A percentile compares a stretch with the other conserved stretches of the same genome.
phyloP scores from a whole-genome alignment of 2,113 vertebrate species.

The Numida meleagris region DNA sequence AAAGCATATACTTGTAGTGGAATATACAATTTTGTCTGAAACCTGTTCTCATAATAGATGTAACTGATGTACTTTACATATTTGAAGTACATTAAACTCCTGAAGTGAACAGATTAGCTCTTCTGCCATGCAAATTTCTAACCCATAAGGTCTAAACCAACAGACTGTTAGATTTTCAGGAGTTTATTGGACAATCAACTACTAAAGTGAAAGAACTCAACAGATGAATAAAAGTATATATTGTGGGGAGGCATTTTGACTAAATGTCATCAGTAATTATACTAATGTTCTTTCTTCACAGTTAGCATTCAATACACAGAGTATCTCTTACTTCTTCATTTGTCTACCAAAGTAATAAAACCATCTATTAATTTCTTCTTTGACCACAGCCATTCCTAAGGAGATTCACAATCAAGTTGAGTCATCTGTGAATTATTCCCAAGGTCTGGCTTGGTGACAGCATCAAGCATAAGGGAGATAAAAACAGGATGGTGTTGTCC shows the following conservation, averaged over 20 bases:
- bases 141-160: background rate
- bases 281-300: background rate
- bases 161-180: background rate
- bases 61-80: background rate
- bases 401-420: background rate
- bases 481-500: background rate
- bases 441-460: background rate
- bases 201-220: background rate
- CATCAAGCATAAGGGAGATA: background rate
- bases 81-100: background rate
- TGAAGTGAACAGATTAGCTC: background rate
- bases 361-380: background rate
- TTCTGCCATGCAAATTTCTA: background rate
- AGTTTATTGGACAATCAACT: background rate
- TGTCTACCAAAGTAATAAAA: background rate
- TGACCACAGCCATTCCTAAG: background rate
- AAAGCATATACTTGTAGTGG: background rate
- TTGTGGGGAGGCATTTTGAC: background rate
- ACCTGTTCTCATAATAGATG: background rate
- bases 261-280: background rate
- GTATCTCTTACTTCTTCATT: background rate
- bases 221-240: background rate
- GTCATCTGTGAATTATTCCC: background rate
- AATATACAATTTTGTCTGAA: background rate
- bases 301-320: background rate